phyloP scores from a whole-genome alignment of 1,140 invertebrate species.

The Lethrus apterus region DNA sequence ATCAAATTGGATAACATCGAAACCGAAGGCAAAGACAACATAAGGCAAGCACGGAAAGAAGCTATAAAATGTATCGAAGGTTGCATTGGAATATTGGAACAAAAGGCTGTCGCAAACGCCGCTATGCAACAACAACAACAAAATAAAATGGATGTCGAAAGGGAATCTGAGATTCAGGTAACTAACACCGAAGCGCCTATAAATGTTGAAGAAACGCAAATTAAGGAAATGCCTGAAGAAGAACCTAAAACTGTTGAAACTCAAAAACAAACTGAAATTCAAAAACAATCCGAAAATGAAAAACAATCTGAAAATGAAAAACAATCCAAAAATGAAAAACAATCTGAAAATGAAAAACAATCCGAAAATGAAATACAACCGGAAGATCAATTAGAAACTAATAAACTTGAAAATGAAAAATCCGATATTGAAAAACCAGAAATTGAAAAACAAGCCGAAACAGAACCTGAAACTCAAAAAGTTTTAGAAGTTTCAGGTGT shows the following conservation, averaged over 20 bases:
- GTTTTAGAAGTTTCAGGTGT: conserved; percentile 13
- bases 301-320: no score
- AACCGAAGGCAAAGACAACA: conserved; percentile 82
- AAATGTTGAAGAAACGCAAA: no score
- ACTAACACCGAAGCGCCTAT: no score
- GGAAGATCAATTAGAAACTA: no score
- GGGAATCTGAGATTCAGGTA: no score
- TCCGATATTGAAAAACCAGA: no score
- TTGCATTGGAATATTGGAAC: conserved; percentile 75
- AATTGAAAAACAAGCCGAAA: neutral
- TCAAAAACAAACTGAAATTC: neutral
- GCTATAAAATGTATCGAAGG: conserved; percentile 83
- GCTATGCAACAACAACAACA: conserved; percentile 4
- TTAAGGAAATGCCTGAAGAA: neutral
- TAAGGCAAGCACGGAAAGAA: conserved; percentile 75
- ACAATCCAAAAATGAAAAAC: conserved; percentile 14
- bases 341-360: conserved; percentile 18
- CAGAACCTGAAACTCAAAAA: conserved; percentile 5
- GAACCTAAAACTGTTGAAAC: conserved; percentile 1
- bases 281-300: no score
- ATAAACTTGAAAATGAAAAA: neutral
- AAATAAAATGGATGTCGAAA: conserved; percentile 24
- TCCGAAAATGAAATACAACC: neutral
- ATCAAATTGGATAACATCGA: conserved; percentile 88
- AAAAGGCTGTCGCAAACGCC: conserved; percentile 52